Conservation (phyloP, 2,888 invertebrate genomes). For the Crioceris asparagi region DNA sequence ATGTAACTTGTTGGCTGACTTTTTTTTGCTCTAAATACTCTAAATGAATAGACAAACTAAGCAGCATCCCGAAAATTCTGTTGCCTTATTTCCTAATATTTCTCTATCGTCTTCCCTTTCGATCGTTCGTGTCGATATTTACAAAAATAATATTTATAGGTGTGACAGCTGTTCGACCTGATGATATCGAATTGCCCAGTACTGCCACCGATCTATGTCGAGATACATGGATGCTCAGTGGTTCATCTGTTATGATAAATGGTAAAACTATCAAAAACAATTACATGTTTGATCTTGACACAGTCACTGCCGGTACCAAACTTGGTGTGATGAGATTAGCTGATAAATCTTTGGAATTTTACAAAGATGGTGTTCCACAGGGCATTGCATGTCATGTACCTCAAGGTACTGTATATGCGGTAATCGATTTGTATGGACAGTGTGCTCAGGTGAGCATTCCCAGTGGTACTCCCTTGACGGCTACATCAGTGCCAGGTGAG, state of each 20-base stretch:
- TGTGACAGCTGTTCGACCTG: constrained; percentile 80
- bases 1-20: too few relatives aligned
- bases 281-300: constrained; percentile 78
- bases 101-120: too few relatives aligned
- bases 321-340: constrained; percentile 68
- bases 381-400: constrained; percentile 74
- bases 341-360: constrained; percentile 77
- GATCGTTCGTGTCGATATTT: too few relatives aligned
- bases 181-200: constrained; percentile 76
- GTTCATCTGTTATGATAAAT: constrained; percentile 85
- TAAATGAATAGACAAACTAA: too few relatives aligned
- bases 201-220: constrained; percentile 87
- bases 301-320: constrained; percentile 58
- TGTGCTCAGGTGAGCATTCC: constrained; percentile 73
- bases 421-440: constrained; percentile 90
- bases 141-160: constrained; percentile 48
- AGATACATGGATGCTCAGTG: constrained; percentile 88
- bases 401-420: constrained; percentile 76
- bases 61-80: too few relatives aligned
- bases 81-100: too few relatives aligned
- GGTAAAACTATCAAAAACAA: constrained; percentile 75
- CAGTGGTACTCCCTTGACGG: constrained; percentile 34
- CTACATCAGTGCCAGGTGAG: too few relatives aligned
- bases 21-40: background rate
- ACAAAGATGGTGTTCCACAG: constrained; percentile 76